Evolutionary conservation across 2,888 invertebrate species (phyloP).

Genomic region (Drosophila stalkeri): DNA sequence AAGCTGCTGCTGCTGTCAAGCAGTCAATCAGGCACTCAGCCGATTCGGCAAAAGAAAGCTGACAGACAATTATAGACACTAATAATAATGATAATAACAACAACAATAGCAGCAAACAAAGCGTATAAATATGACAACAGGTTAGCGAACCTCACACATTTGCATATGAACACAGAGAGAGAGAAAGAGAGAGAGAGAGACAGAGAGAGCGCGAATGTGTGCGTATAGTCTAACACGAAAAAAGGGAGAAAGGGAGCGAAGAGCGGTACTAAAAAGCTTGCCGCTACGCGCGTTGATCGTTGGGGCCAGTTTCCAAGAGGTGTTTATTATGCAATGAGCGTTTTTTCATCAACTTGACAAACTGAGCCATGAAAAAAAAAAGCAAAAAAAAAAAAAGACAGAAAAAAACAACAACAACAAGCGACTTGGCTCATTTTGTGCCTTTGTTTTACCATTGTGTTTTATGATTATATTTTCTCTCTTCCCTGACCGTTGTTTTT

Average conservation of each 20-base stretch:
- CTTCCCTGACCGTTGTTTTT: background rate
- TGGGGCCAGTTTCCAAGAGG: slow-evolving; percentile 56
- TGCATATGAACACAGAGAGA: slow-evolving; percentile 43
- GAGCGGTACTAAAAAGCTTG: slow-evolving; percentile 46
- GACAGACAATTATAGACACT: slow-evolving; percentile 71
- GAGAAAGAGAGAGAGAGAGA: slow-evolving; percentile 8
- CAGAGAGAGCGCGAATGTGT: background rate
- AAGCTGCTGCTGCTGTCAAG: slow-evolving; percentile 31
- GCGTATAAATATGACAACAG: slow-evolving; percentile 77
- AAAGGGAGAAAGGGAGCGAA: slow-evolving; percentile 23
- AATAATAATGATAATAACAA: slow-evolving; percentile 60
- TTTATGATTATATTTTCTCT: slow-evolving; percentile 42
- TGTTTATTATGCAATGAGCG: slow-evolving; percentile 84
- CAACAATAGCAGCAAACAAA: slow-evolving; percentile 52
- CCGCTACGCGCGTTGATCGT: slow-evolving; percentile 63
- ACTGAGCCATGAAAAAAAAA: slow-evolving; percentile 62
- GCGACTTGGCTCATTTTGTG: slow-evolving; percentile 45
- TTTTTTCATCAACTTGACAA: slow-evolving; percentile 80
- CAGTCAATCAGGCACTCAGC: slow-evolving; percentile 56
- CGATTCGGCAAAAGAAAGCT: slow-evolving; percentile 71
- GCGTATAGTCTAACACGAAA: slow-evolving; percentile 25
- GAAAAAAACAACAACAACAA: slow-evolving; percentile 31
- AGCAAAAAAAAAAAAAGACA: background rate
- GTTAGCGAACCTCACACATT: slow-evolving; percentile 75
- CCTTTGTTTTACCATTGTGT: slow-evolving; percentile 56